Evolutionary conservation across 1,140 invertebrate genomes (phyloP).

Genomic region (Drosophila elegans): DNA sequence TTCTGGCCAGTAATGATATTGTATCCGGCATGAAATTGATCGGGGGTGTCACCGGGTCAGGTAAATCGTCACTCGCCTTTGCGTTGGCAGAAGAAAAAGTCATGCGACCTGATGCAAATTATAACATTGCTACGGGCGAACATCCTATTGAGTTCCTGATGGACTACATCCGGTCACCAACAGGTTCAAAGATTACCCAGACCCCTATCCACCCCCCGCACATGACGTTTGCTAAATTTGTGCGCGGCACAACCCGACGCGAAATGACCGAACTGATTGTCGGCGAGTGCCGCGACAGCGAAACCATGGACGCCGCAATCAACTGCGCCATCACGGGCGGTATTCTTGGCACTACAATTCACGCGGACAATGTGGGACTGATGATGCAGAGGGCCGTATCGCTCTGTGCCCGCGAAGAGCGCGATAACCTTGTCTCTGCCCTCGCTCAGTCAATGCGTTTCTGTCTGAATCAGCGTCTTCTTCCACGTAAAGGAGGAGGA

Average conservation of each 20-base stretch:
- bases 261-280: slow-evolving; percentile 1
- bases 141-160: slow-evolving; percentile 1
- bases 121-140: background rate
- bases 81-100: background rate
- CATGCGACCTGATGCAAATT: slow-evolving; percentile 1
- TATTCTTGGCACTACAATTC: background rate
- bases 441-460: slow-evolving; percentile 2
- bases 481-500: slow-evolving; percentile 2
- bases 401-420: slow-evolving; percentile 1
- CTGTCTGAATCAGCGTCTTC: slow-evolving; percentile 1
- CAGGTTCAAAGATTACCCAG: background rate
- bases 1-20: background rate
- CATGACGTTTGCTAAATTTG: background rate
- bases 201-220: background rate
- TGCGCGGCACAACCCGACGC: slow-evolving; percentile 1
- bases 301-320: slow-evolving; percentile 1
- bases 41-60: slow-evolving; percentile 1
- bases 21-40: background rate
- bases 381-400: slow-evolving; percentile 1
- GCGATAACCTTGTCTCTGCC: background rate
- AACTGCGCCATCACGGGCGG: background rate
- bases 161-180: background rate
- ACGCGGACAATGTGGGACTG: slow-evolving; percentile 1
- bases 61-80: slow-evolving; percentile 1
- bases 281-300: background rate